Evolutionary conservation across 2,888 invertebrate genomes (phyloP).

Genomic region (Acheta domesticus): DNA sequence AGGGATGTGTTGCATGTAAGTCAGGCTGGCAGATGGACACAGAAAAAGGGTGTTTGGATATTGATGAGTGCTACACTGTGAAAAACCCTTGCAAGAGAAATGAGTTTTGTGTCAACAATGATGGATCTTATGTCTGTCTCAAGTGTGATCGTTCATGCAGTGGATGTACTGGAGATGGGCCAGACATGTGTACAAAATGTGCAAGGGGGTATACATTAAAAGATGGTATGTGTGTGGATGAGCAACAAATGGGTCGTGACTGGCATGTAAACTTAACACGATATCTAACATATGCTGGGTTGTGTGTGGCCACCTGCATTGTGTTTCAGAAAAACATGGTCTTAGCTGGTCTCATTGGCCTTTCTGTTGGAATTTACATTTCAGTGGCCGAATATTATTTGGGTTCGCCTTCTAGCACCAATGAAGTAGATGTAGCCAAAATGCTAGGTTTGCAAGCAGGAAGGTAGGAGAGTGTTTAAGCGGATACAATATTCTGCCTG

Average conservation of each 20-base stretch:
- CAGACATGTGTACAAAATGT: slow-evolving; percentile 85
- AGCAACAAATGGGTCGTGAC: slow-evolving; percentile 38
- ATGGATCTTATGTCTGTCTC: slow-evolving; percentile 77
- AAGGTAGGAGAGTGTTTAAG: neutral
- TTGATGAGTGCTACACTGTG: slow-evolving; percentile 74
- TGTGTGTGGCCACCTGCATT: slow-evolving; percentile 80
- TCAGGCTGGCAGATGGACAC: slow-evolving; percentile 71
- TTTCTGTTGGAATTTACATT: slow-evolving; percentile 77
- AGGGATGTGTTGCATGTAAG: slow-evolving; percentile 63
- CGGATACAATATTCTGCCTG: no score
- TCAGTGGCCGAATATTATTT: slow-evolving; percentile 78
- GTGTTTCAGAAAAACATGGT: slow-evolving; percentile 76
- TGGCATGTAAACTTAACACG: slow-evolving; percentile 58
- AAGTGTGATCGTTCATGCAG: slow-evolving; percentile 81
- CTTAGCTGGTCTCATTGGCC: slow-evolving; percentile 73
- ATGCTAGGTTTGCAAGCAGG: slow-evolving; percentile 4
- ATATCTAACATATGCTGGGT: slow-evolving; percentile 79
- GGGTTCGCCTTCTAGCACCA: slow-evolving; percentile 35
- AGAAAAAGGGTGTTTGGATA: slow-evolving; percentile 75
- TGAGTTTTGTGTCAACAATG: slow-evolving; percentile 85
- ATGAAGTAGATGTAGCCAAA: slow-evolving; percentile 28
- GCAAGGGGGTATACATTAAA: slow-evolving; percentile 67
- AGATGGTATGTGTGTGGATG: slow-evolving; percentile 68
- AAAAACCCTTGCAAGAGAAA: slow-evolving; percentile 55
- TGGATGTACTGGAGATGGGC: slow-evolving; percentile 84